These are phyloP conservation scores for Scaptomyza pallida DNA, from an alignment of 1,140 invertebrate genomes.

Conservation along the genomic window DNA sequence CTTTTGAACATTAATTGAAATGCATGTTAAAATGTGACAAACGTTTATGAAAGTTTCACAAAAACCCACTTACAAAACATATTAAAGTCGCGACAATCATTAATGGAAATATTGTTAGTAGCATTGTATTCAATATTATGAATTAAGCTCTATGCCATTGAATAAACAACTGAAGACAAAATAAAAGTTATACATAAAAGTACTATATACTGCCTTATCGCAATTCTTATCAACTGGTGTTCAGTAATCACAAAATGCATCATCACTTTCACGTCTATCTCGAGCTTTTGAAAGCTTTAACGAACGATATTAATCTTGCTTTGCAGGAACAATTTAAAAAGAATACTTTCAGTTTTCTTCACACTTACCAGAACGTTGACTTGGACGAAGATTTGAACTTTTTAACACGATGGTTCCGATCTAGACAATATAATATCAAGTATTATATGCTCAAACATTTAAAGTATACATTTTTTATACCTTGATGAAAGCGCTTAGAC, in stretches of 20 bases:
- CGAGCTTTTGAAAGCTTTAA: neutral
- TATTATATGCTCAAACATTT: neutral
- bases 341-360: too few relatives aligned
- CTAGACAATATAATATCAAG: neutral
- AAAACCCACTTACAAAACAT: neutral
- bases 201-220: too few relatives aligned
- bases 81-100: neutral
- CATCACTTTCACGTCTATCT: neutral
- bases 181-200: too few relatives aligned
- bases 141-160: neutral
- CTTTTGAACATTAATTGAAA: too few relatives aligned
- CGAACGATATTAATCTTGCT: neutral
- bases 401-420: neutral
- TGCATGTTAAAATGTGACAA: too few relatives aligned
- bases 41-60: too few relatives aligned
- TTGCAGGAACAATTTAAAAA: too few relatives aligned
- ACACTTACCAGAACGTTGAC: constrained; percentile 9
- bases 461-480: constrained; percentile 6
- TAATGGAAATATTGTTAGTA: neutral
- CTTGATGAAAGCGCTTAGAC: constrained; percentile 30
- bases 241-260: neutral
- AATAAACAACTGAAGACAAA: neutral
- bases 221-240: neutral
- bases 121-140: neutral
- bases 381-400: neutral